Evolutionary conservation across 2,797 vertebrate species (phyloP), one percentile per base, ranked within the genome.

Genomic region (Garrulus glandarius): DNA sequence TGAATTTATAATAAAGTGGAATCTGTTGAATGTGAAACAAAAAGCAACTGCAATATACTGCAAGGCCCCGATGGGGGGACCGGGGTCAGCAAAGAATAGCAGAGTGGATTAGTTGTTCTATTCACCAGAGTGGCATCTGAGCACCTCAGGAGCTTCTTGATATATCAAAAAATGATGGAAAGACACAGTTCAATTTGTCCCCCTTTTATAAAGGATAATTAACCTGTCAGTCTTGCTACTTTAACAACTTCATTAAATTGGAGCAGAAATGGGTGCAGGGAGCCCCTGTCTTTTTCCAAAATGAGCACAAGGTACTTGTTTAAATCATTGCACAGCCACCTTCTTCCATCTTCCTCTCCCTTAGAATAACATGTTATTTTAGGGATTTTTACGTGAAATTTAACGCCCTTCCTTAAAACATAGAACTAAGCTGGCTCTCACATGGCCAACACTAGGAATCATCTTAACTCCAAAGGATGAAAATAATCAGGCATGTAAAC

Each of bases 181-280:
- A 99, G 98, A 99, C 99, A 99, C 99, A 99, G 98, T 98, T 99
- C 99, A 99, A 99, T 99, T 99, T 99, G 99, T 99, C 98, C 98
- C 98, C 98, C 98, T 99, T 99, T 99, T 98, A 99, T 99, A 99
- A 99, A 98, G 99, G 99, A 99, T 99, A 99, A 99, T 99, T 99
- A 99, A 99, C 98, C 99, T 99, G 99, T 99, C 99, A 99, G 98
- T 99, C 98, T 98, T 97, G 98, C 97, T 98, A 98, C 98, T 98
- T 98, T 98, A 98, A 99, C 98, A 99, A 98, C 99, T 99, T 99
- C 98, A 99, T 99, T 99, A 99, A 98, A 99, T 98, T 97, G 98
- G 98, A 98, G 97, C 96, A 95, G 97, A 98, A 98, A 98, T 96
- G 97, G 98, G 98, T 98, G 97, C 98, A 95, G 96, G 70, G 96